Evolutionary conservation across 2,113 vertebrate genomes (phyloP).

Genomic region (Protomyctophum bolini): DNA sequence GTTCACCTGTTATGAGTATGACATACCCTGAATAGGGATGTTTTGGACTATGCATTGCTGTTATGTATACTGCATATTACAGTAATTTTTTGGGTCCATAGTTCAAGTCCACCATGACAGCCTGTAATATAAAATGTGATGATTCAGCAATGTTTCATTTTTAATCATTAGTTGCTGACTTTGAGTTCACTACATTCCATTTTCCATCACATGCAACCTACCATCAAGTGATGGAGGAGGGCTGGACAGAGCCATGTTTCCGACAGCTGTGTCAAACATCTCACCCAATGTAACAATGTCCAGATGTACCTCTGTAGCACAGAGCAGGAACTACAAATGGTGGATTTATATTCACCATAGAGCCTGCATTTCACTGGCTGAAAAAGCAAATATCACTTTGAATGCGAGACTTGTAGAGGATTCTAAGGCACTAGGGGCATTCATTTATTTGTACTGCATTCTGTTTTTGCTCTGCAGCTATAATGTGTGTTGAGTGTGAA

Average conservation of each 20-base stretch:
- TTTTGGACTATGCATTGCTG: too few species aligned
- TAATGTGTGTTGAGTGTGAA: conserved; percentile 12
- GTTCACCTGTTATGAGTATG: too few species aligned
- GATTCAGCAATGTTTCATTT: conserved; percentile 6
- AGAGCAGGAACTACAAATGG: conserved; percentile 49
- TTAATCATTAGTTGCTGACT: conserved; percentile 10
- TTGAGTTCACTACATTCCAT: conserved; percentile 9
- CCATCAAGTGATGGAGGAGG: conserved; percentile 29
- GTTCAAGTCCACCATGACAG: neutral
- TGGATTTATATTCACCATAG: conserved; percentile 18
- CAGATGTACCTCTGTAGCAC: conserved; percentile 60
- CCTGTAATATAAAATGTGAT: neutral
- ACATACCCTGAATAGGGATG: too few species aligned
- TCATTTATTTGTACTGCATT: conserved; percentile 15
- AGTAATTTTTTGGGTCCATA: too few species aligned
- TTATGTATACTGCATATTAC: too few species aligned
- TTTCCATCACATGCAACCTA: conserved; percentile 39
- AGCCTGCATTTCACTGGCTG: conserved; percentile 34
- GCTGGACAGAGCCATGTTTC: conserved; percentile 50
- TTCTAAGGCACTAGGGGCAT: conserved; percentile 16
- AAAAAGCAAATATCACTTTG: conserved; percentile 30
- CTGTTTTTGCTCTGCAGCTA: conserved; percentile 1
- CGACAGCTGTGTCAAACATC: conserved; percentile 69
- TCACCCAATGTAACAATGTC: conserved; percentile 55
- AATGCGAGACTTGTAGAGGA: conserved; percentile 40